phyloP scores from a whole-genome alignment of 1,140 invertebrate genomes.

The Aphelenchoides avenae region DNA sequence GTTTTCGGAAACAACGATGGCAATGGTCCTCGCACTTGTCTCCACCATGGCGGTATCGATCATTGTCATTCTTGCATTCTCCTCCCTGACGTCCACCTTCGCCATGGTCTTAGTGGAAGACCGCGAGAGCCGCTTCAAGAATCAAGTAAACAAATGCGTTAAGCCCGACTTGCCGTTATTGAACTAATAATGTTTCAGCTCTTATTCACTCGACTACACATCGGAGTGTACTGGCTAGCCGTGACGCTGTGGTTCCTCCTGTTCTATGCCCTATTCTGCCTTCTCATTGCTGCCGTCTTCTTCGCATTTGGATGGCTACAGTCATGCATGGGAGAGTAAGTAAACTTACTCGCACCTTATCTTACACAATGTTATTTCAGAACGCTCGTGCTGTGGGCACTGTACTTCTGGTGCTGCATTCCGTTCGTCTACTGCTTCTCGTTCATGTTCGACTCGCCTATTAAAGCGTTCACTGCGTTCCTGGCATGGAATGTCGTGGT shows the following conservation, averaged over 20 bases:
- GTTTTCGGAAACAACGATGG: neutral
- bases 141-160: conserved; percentile 27
- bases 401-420: conserved; percentile 35
- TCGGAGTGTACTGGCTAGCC: conserved; percentile 37
- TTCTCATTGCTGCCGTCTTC: conserved; percentile 18
- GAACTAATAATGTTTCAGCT: conserved; percentile 15
- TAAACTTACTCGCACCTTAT: conserved; percentile 1
- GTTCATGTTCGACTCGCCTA: conserved; percentile 38
- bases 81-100: conserved; percentile 34
- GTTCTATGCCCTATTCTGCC: conserved; percentile 36
- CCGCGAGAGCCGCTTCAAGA: conserved; percentile 24
- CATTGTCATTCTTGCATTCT: conserved; percentile 30
- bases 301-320: conserved; percentile 37
- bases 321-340: conserved; percentile 11
- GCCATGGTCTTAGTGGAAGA: conserved; percentile 41
- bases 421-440: conserved; percentile 39
- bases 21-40: neutral
- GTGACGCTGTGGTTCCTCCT: conserved; percentile 32
- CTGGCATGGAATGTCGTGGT: conserved; percentile 23
- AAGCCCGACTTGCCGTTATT: neutral
- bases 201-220: conserved; percentile 35
- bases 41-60: neutral
- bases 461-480: conserved; percentile 17
- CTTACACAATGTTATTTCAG: conserved; percentile 24
- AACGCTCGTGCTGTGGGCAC: conserved; percentile 21